Conservation (phyloP, 2,113 vertebrate species). For the Brienomyrus brachyistius region DNA sequence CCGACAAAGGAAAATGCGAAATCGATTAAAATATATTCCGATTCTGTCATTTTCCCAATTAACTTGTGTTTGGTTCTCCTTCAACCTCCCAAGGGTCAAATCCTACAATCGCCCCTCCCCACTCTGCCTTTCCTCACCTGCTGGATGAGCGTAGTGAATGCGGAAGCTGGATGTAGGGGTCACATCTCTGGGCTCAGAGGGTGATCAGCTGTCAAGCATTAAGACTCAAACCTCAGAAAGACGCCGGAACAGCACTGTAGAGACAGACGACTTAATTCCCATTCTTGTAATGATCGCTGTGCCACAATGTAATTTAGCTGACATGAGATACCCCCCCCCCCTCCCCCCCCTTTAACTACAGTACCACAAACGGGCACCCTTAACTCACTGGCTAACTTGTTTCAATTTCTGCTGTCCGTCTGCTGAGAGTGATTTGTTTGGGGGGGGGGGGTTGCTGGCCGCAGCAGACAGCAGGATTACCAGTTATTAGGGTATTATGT, state of each 20-base stretch:
- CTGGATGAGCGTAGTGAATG: no score
- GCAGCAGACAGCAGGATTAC: not conserved
- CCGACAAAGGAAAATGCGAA: not conserved
- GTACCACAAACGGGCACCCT: not conserved
- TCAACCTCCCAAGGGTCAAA: not conserved
- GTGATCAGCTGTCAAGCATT: not conserved
- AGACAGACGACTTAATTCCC: not conserved
- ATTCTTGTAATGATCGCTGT: not conserved
- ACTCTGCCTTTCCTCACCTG: not conserved
- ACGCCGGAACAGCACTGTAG: not conserved
- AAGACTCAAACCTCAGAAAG: not conserved
- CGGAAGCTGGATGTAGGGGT: not conserved
- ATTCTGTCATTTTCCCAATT: not conserved
- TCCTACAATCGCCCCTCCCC: not conserved
- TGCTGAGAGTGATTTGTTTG: not conserved
- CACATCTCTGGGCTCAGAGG: not conserved
- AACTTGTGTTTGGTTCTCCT: not conserved
- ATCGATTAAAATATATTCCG: not conserved
- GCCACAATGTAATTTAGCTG: slow-evolving; percentile 4
- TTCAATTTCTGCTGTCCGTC: not conserved
- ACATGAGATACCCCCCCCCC: not conserved
- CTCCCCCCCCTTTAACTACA: not conserved
- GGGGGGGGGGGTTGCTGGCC: not conserved
- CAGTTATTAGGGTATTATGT: not conserved
- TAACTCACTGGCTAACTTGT: not conserved